A percentile compares a stretch with the other conserved stretches of the same genome.
Conservation (phyloP, 1,140 invertebrate species). For the Rhopalosiphum maidis region DNA sequence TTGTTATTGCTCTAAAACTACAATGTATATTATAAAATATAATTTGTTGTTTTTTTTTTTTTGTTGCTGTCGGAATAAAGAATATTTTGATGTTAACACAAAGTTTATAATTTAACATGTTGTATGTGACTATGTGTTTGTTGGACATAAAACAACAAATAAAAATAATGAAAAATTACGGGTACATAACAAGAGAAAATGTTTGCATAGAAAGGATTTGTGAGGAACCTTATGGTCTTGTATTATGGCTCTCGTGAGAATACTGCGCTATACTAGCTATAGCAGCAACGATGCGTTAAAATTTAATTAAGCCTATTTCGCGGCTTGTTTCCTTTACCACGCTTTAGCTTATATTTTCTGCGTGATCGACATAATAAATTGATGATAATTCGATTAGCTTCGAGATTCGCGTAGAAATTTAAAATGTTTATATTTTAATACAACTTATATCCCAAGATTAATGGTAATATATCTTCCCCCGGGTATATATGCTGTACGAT, state of each 20-base stretch:
- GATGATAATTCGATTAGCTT: constrained; percentile 21
- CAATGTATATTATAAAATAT: background rate
- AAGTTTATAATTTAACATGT: constrained; percentile 10
- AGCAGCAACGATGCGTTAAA: background rate
- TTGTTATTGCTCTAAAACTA: background rate
- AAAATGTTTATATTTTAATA: constrained; percentile 10
- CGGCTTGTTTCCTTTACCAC: background rate
- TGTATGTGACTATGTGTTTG: no score
- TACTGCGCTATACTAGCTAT: background rate
- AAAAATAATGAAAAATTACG: background rate
- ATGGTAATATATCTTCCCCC: background rate
- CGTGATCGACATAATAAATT: constrained; percentile 43
- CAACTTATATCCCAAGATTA: background rate
- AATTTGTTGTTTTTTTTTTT: background rate
- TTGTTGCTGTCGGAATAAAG: background rate
- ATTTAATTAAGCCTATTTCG: constrained; percentile 48
- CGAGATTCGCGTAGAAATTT: background rate
- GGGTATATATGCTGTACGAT: background rate
- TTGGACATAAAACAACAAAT: background rate
- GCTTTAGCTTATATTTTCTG: constrained; percentile 15
- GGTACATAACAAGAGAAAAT: background rate
- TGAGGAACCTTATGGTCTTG: background rate
- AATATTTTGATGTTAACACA: constrained; percentile 12
- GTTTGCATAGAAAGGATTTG: constrained; percentile 15
- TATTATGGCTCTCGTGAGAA: background rate